Percentiles rank a stretch among this genome's conserved stretches.
Evolutionary conservation across 2,888 invertebrate species (phyloP).

Genomic region (Ophion ventricosus): DNA sequence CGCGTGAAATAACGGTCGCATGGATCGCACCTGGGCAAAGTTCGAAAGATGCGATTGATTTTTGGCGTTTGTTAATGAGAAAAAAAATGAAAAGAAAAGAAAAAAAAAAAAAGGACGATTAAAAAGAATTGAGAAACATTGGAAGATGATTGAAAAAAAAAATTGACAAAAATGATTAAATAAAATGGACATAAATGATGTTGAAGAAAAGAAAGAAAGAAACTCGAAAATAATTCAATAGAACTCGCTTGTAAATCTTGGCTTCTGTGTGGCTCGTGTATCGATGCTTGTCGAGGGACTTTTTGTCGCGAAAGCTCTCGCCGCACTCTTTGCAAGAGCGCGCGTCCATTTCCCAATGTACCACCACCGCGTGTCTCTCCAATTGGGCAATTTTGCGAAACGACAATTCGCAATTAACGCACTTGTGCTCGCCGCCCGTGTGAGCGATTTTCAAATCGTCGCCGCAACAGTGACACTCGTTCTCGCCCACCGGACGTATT

Average conservation of each 20-base stretch:
- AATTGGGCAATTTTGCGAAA: constrained; percentile 89
- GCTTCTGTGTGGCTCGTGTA: constrained; percentile 84
- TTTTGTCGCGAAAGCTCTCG: constrained; percentile 87
- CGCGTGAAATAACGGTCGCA: constrained; percentile 84
- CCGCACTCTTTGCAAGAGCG: constrained; percentile 88
- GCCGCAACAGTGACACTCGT: constrained; percentile 85
- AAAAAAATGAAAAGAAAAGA: constrained; percentile 1
- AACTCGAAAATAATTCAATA: no score
- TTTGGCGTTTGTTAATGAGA: neutral
- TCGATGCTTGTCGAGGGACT: constrained; percentile 87
- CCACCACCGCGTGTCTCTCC: constrained; percentile 87
- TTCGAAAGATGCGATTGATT: neutral
- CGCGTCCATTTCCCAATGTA: constrained; percentile 88
- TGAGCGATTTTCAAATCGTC: constrained; percentile 86
- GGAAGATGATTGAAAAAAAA: no score
- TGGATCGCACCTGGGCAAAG: constrained; percentile 81
- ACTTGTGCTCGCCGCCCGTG: constrained; percentile 85
- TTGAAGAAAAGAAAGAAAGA: neutral
- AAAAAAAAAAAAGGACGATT: no score
- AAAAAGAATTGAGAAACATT: no score
- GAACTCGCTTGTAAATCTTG: constrained; percentile 81
- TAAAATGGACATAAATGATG: no score
- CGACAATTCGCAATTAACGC: constrained; percentile 88
- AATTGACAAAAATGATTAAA: no score
- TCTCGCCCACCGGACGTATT: constrained; percentile 78